Base-by-base conservation (phyloP, 2,888 invertebrate species). In the Therioaphis trifolii region DNA sequence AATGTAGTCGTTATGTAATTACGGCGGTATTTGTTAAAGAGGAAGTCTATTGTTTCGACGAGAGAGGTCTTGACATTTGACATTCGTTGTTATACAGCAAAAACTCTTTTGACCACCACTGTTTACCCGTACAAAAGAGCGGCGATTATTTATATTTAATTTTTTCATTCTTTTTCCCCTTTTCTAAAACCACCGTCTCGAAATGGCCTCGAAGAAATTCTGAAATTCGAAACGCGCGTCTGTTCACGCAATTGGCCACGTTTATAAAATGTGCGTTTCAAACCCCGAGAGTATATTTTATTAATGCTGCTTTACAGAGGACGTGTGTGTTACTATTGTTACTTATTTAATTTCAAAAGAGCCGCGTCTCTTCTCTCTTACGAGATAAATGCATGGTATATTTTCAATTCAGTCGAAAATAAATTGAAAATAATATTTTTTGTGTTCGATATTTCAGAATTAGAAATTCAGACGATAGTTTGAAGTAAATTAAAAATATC, bases 21-120 rank as follows among this genome's bases (percentile, higher is more conserved):
- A 55, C 63, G 27, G 75, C 46, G 61, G 75, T 63, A 46, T 46
- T 76, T 24, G 61, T 71, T 27, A 27, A 69, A 79, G 29, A 71
- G 80, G 80, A 80, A 80, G 80, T 80, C 71, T n/a, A 80, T 80
- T 80, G 80, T 80, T 80, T 80, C 79, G 40, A 68, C 78, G 49
- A 18, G n/a, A 43, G 55, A 58, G 71, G 61, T 80, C 80, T 61
- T 72, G 61, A 80, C 80, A 72, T 80, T 80, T 80, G 80, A 79
- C 72, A 72, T 80, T 49, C n/a, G 27, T 29, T n/a, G 43, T 27
- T 35, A n/a, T 46, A 63, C 61, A 27, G 27, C 18, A 18, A 46
- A 63, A 46, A 27, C 24, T 74, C 43, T 46, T 63, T 40, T 74
- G 40, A 75, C 63, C 49, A 46, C 15, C 63, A 12, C 55, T 4